Conservation (phyloP, 2,113 vertebrate genomes). For the Cyanoramphus novaezelandiae region DNA sequence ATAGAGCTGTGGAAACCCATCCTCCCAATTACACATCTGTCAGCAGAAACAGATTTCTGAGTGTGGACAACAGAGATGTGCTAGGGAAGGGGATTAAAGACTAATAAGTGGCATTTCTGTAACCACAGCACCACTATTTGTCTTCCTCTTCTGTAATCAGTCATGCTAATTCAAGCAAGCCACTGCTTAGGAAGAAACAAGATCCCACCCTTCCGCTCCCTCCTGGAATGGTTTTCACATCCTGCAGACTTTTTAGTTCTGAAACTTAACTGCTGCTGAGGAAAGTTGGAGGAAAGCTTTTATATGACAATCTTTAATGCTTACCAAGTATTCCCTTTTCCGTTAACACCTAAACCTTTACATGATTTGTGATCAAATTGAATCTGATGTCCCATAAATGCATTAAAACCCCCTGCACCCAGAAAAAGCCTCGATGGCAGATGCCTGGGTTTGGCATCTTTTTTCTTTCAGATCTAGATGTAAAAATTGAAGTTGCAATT, state of each 20-base stretch:
- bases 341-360: not conserved
- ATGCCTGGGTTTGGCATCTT: not conserved
- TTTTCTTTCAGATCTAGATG: not conserved
- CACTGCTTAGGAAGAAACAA: not conserved
- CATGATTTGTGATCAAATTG: not conserved
- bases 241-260: not conserved
- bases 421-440: not conserved
- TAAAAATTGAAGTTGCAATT: not conserved
- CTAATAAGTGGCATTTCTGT: not conserved
- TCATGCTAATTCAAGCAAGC: rapidly evolving
- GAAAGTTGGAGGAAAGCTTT: not conserved
- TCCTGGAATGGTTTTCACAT: not conserved
- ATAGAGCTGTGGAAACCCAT: not conserved
- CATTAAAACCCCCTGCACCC: not conserved
- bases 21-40: not conserved
- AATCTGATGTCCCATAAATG: not conserved
- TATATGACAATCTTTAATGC: not conserved
- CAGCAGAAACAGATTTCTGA: not conserved
- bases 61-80: not conserved
- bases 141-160: not conserved
- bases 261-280: not conserved
- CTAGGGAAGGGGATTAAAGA: not conserved
- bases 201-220: not conserved
- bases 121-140: not conserved
- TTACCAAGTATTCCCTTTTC: not conserved